These are phyloP conservation scores for Anoplopoma fimbria DNA, from an alignment of 2,113 vertebrate genomes.

Conservation along the genomic window DNA sequence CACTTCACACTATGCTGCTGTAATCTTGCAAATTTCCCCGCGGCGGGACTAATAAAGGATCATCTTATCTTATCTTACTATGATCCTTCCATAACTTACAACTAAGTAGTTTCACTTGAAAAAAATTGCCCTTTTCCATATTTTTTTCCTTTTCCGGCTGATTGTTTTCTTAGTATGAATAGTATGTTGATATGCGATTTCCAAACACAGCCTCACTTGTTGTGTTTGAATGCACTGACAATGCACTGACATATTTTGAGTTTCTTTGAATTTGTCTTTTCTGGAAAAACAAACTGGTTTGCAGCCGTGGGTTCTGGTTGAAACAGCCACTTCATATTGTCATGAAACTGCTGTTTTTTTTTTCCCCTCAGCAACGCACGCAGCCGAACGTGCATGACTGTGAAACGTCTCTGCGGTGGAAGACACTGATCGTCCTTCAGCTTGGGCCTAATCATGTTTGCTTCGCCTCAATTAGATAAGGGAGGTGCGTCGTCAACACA, in stretches of 20 bases:
- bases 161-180: too few relatives aligned
- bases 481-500: constrained; percentile 71
- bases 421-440: constrained; percentile 74
- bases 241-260: background rate
- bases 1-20: too few relatives aligned
- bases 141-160: background rate
- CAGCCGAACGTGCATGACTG: constrained; percentile 45
- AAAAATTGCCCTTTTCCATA: background rate
- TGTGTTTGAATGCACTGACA: background rate
- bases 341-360: constrained; percentile 19
- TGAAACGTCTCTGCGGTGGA: constrained; percentile 55
- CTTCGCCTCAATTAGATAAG: constrained; percentile 81
- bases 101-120: background rate
- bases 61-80: too few relatives aligned
- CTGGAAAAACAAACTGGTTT: constrained; percentile 7
- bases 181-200: too few relatives aligned
- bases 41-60: too few relatives aligned
- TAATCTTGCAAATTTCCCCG: too few relatives aligned
- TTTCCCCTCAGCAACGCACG: constrained; percentile 38
- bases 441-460: constrained; percentile 78
- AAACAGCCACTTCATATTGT: constrained; percentile 35
- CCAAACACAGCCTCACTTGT: background rate
- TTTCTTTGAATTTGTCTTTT: background rate
- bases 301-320: background rate
- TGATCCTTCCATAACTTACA: background rate